phyloP scores from a whole-genome alignment of 2,113 vertebrate species.

The Meleagris gallopavo region DNA sequence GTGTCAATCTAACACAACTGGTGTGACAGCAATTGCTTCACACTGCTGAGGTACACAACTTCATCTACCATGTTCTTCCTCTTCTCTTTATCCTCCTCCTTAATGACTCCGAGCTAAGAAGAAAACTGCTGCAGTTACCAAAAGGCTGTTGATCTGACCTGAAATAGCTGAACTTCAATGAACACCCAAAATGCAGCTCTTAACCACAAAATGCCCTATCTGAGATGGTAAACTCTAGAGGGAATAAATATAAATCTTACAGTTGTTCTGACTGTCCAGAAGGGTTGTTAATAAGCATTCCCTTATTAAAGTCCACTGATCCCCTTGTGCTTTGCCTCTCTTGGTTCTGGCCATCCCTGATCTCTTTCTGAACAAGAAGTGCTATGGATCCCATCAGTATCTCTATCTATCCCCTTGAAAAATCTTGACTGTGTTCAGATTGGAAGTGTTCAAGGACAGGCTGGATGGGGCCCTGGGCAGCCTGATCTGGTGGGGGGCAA shows the following conservation, averaged over 20 bases:
- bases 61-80: background rate
- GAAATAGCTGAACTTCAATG: background rate
- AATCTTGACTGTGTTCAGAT: background rate
- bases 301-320: background rate
- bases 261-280: background rate
- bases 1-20: background rate
- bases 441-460: too few species aligned
- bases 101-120: background rate
- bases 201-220: background rate
- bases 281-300: background rate
- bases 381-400: background rate
- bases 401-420: background rate
- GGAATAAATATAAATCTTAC: background rate
- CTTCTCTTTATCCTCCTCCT: background rate
- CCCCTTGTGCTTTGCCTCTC: fast-evolving
- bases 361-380: background rate
- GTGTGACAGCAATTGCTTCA: background rate
- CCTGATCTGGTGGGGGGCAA: too few species aligned
- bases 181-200: background rate
- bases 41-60: background rate
- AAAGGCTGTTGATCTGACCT: background rate
- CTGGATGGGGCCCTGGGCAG: too few species aligned
- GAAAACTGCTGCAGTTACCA: background rate
- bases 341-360: background rate
- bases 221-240: background rate